Percentiles rank a stretch among this genome's conserved stretches.
phyloP scores from a whole-genome alignment of 2,888 invertebrate genomes.

The Limnephilus auricula region DNA sequence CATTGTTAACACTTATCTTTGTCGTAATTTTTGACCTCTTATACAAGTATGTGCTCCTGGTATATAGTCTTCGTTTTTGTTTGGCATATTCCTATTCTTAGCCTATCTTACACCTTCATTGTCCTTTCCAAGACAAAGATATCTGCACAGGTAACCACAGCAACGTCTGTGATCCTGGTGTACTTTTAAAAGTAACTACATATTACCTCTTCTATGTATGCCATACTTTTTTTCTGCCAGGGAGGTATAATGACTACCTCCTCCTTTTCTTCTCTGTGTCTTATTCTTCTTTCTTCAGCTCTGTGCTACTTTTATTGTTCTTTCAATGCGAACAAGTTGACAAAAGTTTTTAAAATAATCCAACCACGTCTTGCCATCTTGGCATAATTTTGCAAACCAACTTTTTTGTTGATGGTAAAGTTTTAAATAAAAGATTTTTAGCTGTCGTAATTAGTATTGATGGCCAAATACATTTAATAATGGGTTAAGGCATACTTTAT shows the following conservation, averaged over 20 bases:
- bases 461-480: too few relatives aligned
- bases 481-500: too few relatives aligned
- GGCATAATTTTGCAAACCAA: neutral
- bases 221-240: neutral
- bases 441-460: neutral
- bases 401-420: neutral
- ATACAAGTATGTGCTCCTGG: neutral
- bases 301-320: neutral
- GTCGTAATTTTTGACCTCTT: slow-evolving; percentile 8
- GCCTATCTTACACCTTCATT: neutral
- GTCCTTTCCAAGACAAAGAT: neutral
- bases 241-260: neutral
- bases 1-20: neutral
- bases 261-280: neutral
- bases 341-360: neutral
- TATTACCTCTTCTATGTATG: neutral
- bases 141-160: neutral
- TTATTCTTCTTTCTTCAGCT: neutral
- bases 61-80: neutral
- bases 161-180: neutral
- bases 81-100: neutral
- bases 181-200: neutral
- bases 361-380: neutral
- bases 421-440: neutral
- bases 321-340: neutral